Base-by-base conservation (phyloP, 2,888 invertebrate genomes). In the Diabrotica balteata region DNA sequence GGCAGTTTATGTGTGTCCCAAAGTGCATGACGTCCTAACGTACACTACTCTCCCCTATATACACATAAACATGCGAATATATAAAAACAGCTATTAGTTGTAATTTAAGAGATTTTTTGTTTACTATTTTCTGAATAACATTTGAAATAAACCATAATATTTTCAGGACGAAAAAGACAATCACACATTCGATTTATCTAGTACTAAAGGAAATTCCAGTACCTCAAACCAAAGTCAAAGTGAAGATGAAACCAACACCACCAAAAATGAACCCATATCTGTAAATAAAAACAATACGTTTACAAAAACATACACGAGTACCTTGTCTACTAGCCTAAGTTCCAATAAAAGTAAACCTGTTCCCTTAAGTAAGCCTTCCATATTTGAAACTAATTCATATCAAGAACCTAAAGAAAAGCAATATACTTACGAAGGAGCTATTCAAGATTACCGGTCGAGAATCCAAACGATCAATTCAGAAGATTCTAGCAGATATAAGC, bases 351-450 rank as follows among this genome's bases (percentile, higher is more conserved):
- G 63, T 57, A 74, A 73, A 63, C 69, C 74, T 45, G 68, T 63
- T 52, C 58, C 70, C 49, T 58, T 66, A 53, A 63, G 65, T 54
- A 75, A 76, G 61, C 65, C 73, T 22, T 63, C 62, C 11, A 17
- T 69, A 51, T 69, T 68, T 60, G 72, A 73, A 61, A 63, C 66
- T 11, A 73, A 73, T 57, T 63, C 64, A 8, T 69, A 61, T 53
- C 63, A 22, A 32, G 71, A 75, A 46, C 66, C 81, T 90, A 91
- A 58, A 59, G 66, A 66, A 46, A 91, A 54, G 78, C 93, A 94
- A 82, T 94, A 94, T 83, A 94, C 94, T 0, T 95, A 94, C 82
- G 94, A 95, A 83, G 91, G 93, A 76, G 94, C 94, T 76, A 94
- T 94, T 76, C 92, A 94, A 80, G 92, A 93, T 75, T 95, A 95